Percentiles rank a stretch among this genome's conserved stretches.
These are phyloP conservation scores for Drosophila ficusphila DNA, from an alignment of 1,140 invertebrate genomes.

Conservation along the genomic window DNA sequence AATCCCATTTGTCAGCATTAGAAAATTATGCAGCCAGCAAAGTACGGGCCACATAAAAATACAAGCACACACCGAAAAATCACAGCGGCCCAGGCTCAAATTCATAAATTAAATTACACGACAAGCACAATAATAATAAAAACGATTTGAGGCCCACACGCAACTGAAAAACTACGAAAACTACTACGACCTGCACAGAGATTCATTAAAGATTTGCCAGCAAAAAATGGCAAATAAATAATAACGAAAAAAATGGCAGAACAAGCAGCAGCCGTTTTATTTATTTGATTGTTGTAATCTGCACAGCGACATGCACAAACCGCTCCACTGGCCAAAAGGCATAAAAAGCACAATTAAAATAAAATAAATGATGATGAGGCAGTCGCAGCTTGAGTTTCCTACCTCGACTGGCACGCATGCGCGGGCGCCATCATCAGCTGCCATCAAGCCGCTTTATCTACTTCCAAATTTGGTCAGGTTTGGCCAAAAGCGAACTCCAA, in stretches of 20 bases:
- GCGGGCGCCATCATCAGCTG: conserved; percentile 79
- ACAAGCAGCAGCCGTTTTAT: conserved; percentile 50
- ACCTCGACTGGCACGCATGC: conserved; percentile 62
- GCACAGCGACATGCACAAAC: conserved; percentile 72
- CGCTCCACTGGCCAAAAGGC: conserved; percentile 24
- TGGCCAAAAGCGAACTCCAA: conserved; percentile 45
- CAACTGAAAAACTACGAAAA: conserved; percentile 25
- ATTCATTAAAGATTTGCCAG: conserved; percentile 54
- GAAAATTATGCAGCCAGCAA: conserved; percentile 76
- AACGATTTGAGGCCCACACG: conserved; percentile 80
- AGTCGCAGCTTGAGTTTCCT: conserved; percentile 12
- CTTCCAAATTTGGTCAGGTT: conserved; percentile 74
- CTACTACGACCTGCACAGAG: conserved; percentile 36
- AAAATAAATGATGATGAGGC: conserved; percentile 77
- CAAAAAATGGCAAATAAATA: conserved; percentile 53
- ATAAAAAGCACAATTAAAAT: conserved; percentile 64
- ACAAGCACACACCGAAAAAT: conserved; percentile 36
- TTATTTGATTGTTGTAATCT: conserved; percentile 80
- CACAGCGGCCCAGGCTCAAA: conserved; percentile 57
- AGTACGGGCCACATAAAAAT: conserved; percentile 20
- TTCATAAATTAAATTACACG: conserved; percentile 83
- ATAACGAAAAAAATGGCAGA: conserved; percentile 32
- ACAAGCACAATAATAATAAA: conserved; percentile 82
- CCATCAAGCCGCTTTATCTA: conserved; percentile 54
- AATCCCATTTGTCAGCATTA: conserved; percentile 82